Percentiles rank a stretch among this genome's conserved stretches.
Conservation (phyloP, 2,113 vertebrate genomes). For the Gadus chalcogrammus region DNA sequence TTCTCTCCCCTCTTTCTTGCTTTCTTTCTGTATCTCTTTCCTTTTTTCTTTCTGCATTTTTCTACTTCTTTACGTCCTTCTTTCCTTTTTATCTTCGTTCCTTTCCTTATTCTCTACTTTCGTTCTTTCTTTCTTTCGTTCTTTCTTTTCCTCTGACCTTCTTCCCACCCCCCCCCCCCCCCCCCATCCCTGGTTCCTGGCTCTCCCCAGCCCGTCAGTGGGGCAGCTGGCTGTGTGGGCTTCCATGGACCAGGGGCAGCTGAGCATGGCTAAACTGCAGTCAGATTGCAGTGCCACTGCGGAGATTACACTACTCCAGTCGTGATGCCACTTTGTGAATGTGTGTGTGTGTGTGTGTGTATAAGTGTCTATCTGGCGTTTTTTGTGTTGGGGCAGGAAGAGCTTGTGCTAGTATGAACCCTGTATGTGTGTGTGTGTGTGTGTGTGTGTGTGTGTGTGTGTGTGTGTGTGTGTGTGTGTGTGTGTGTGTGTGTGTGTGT, state of each 20-base stretch:
- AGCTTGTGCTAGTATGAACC: neutral
- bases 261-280: constrained; percentile 71
- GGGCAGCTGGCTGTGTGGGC: constrained; percentile 56
- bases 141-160: constrained; percentile 1
- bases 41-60: neutral
- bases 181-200: no score
- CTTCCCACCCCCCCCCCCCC: constrained; percentile 10
- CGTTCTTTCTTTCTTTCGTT: constrained; percentile 8
- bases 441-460: constrained; percentile 13
- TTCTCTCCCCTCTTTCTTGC: no score
- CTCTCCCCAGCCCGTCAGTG: constrained; percentile 18
- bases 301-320: constrained; percentile 59
- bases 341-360: constrained; percentile 18
- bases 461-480: constrained; percentile 11
- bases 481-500: constrained; percentile 20
- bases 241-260: constrained; percentile 54
- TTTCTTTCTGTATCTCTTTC: no score
- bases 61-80: neutral
- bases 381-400: constrained; percentile 4
- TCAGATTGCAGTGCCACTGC: constrained; percentile 62
- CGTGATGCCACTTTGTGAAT: constrained; percentile 37
- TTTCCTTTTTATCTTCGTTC: neutral
- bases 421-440: constrained; percentile 3
- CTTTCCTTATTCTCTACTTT: constrained; percentile 7
- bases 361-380: neutral